phyloP scores from a whole-genome alignment of 2,888 invertebrate species.

The Crematogaster levior region DNA sequence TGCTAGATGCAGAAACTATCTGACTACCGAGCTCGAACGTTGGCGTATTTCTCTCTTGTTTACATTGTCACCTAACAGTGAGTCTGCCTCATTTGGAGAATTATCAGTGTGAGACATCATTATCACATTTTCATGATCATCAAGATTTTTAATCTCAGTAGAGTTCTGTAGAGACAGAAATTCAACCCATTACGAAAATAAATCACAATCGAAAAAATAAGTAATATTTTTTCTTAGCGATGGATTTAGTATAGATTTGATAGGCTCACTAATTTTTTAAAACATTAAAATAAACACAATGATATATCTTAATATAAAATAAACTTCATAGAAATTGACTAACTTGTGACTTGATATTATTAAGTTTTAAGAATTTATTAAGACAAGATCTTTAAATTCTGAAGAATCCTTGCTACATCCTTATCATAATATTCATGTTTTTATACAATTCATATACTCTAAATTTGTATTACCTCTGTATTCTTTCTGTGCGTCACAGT shows the following conservation, averaged over 20 bases:
- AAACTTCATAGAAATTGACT: too few relatives aligned
- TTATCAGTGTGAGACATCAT: conserved; percentile 80
- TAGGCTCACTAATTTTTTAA: too few relatives aligned
- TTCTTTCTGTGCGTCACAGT: conserved; percentile 82
- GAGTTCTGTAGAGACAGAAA: conserved; percentile 76
- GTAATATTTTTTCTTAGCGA: conserved; percentile 1
- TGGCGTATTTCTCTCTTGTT: conserved; percentile 83
- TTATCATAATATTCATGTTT: not conserved
- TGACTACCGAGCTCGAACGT: conserved; percentile 92
- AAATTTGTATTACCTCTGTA: conserved; percentile 30
- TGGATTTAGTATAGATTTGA: too few relatives aligned
- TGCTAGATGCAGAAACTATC: conserved; percentile 87
- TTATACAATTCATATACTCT: not conserved
- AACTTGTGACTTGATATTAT: too few relatives aligned
- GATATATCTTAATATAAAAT: too few relatives aligned
- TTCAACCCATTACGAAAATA: too few relatives aligned
- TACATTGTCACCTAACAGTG: conserved; percentile 83
- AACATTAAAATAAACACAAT: too few relatives aligned
- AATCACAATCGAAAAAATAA: not conserved
- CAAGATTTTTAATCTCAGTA: conserved; percentile 80
- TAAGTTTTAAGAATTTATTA: too few relatives aligned
- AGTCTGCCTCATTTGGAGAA: conserved; percentile 84
- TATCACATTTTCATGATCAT: conserved; percentile 87
- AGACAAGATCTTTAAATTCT: too few relatives aligned
- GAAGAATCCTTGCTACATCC: not conserved